Percentiles rank a stretch among this genome's conserved stretches.
Conservation (phyloP, 2,888 invertebrate genomes). For the Coenonympha arcania region DNA sequence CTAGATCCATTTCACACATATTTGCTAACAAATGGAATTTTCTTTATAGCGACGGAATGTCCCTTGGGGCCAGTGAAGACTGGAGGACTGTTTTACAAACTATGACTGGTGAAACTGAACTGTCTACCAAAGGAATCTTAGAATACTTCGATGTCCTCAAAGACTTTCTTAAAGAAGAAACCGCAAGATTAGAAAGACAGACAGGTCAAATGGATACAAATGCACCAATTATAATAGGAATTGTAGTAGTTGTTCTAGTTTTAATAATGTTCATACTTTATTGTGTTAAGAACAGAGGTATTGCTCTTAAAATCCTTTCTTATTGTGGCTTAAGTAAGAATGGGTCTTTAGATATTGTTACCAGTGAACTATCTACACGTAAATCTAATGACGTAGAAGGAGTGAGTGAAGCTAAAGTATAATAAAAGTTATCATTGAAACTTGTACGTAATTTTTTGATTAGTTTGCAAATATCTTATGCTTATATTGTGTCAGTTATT, state of each 20-base stretch:
- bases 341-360: constrained; percentile 63
- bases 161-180: constrained; percentile 50
- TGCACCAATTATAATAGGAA: constrained; percentile 58
- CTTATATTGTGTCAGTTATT: background rate
- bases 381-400: constrained; percentile 51
- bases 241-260: constrained; percentile 50
- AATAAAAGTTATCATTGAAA: background rate
- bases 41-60: constrained; percentile 55
- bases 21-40: background rate
- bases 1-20: background rate
- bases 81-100: constrained; percentile 59
- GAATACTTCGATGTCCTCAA: constrained; percentile 54
- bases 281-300: constrained; percentile 54
- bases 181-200: constrained; percentile 36
- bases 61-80: constrained; percentile 61
- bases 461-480: too few relatives aligned
- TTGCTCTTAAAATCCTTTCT: constrained; percentile 47
- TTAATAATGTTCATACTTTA: constrained; percentile 55
- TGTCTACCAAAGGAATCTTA: constrained; percentile 57
- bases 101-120: constrained; percentile 60
- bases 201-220: constrained; percentile 55
- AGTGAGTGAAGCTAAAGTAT: constrained; percentile 62
- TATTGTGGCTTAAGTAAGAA: constrained; percentile 61
- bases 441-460: too few relatives aligned
- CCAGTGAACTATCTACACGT: constrained; percentile 49